Conservation (phyloP, 2,888 invertebrate genomes). For the Dichetophora obliterata region DNA sequence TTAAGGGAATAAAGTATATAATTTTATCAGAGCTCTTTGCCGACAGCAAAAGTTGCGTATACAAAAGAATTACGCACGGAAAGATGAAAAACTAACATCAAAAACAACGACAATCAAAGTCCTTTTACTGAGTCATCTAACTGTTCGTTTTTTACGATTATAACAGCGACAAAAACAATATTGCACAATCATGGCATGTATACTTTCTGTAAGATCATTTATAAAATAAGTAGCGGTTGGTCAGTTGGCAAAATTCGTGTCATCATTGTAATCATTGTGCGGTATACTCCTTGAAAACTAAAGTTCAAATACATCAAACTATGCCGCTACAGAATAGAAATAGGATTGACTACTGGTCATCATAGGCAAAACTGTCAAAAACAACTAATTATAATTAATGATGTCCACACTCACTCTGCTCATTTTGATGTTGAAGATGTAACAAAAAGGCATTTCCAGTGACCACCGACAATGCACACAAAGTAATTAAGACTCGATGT, state of each 20-base stretch:
- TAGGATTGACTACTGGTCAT: constrained; percentile 12
- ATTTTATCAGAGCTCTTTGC: too few species aligned
- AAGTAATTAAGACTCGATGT: background rate
- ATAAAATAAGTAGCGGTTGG: background rate
- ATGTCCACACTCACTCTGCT: background rate
- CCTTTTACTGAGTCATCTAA: too few species aligned
- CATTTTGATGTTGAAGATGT: background rate
- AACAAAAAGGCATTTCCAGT: background rate
- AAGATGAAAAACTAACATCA: too few species aligned
- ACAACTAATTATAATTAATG: constrained; percentile 32
- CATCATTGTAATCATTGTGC: constrained; percentile 4
- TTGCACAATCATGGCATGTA: too few species aligned
- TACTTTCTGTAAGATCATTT: background rate
- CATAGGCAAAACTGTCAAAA: background rate
- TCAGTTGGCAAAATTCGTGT: constrained; percentile 21
- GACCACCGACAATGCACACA: constrained; percentile 6
- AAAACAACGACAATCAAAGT: too few species aligned
- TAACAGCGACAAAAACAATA: too few species aligned
- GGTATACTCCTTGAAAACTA: background rate
- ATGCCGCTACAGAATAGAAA: background rate
- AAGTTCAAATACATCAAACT: constrained; percentile 11
- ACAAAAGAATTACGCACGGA: too few species aligned
- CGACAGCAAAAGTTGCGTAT: too few species aligned
- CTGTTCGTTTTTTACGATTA: too few species aligned
- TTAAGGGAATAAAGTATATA: too few species aligned